These are phyloP conservation scores for Conopomorpha cramerella DNA, from an alignment of 1,140 invertebrate species.

Conservation along the genomic window DNA sequence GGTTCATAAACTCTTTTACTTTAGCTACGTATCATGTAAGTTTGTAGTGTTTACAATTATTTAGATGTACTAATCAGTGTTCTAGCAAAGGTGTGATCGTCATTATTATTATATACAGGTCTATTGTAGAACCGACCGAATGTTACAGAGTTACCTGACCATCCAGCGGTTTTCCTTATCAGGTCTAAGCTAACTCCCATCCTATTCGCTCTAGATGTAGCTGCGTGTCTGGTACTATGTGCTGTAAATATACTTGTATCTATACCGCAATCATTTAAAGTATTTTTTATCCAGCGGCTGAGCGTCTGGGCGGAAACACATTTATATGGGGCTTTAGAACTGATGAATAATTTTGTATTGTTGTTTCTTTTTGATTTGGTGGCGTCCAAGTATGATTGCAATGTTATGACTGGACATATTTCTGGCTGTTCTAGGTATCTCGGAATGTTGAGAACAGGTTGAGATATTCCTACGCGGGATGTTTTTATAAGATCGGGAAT, in stretches of 20 bases:
- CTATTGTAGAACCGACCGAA: conserved; percentile 1
- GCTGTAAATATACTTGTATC: neutral
- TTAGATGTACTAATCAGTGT: neutral
- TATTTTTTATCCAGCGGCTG: neutral
- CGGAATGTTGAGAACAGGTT: neutral
- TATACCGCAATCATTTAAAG: neutral
- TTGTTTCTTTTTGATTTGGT: neutral
- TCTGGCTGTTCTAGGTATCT: neutral
- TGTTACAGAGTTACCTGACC: neutral
- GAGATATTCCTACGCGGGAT: neutral
- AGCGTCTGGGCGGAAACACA: neutral
- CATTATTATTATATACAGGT: neutral
- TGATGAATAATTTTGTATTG: neutral
- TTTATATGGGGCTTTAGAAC: neutral
- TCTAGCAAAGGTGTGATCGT: neutral
- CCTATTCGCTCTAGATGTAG: neutral
- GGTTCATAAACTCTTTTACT: too few species aligned
- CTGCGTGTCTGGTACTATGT: neutral
- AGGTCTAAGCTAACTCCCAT: neutral
- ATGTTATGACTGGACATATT: conserved; percentile 1
- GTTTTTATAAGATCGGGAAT: conserved; percentile 4
- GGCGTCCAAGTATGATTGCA: neutral
- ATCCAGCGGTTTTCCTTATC: neutral
- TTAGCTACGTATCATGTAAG: too few species aligned
- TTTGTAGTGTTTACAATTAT: too few species aligned